Evolutionary conservation across 2,888 invertebrate species (phyloP), one percentile per base, ranked within the genome.

Genomic region (Oligia strigilis): DNA sequence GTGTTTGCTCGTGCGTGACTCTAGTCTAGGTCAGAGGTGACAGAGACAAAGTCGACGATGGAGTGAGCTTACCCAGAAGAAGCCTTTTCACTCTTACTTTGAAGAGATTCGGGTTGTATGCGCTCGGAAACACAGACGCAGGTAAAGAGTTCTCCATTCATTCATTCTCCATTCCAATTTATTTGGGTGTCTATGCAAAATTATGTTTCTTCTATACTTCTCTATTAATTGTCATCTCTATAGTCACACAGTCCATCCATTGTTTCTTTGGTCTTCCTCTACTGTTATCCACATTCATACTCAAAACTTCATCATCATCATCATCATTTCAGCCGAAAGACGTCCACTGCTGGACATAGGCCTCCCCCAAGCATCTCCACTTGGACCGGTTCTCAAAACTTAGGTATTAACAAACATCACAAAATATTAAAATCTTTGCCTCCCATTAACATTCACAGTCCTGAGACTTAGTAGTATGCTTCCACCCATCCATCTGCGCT

Each of bases 391-490:
- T 29, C 23, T n/a, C 40, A n/a, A 65, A 17, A 72, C 13, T 8
- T 66, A 40, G 23, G 40, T n/a, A 40, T 60, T 40, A 9, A 40
- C 23, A 17, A n/a, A 64, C 11, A 23, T 8, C 13, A 17, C 17
- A 64, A 52, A 49, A 64, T 49, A 36, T 40, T 23, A 36, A 62
- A 82, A 77, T 52, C 19, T 60, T 43, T 0, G 29, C 49, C 4
- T 23, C 29, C 11, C 14, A 23, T 23, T 46, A 55, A 43, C 0
- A 0, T 36, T 62, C 11, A 19, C 36, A 78, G 19, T 64, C n/a
- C 79, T 77, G 62, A 71, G 17, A 73, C 66, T 76, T 66, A 19
- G n/a, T 46, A 49, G 9, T 43, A 58, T 52, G 81, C 62, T 73
- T 83, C 52, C 83, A 75, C 67, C 60, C 0, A 0, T 36, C n/a